Base-by-base conservation (phyloP, 2,888 invertebrate genomes). In the Siphonodentalium dalli region DNA sequence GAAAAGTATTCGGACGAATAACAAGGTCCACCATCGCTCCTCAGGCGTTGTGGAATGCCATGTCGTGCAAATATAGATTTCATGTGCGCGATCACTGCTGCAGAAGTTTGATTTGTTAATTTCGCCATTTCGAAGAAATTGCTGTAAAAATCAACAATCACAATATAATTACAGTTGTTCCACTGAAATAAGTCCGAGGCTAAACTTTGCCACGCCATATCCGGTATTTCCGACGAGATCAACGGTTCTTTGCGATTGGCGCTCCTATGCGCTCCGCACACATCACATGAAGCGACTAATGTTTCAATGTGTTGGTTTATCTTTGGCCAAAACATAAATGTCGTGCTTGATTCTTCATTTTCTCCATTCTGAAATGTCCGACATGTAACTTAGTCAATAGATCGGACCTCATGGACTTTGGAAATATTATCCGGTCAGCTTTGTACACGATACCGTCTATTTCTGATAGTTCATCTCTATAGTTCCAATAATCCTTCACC, bases 301-400 rank as follows among this genome's bases (percentile, higher is more conserved):
- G 62, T 35, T 3, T 41, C 44, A 18, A 67, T 61, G n/a, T 62
- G 54, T 9, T 24, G 8, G 9, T 48, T 46, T 13, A 66, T 57
- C 2, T 42, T 28, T 7, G 61, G 64, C 61, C 65, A 64, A 58
- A 60, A 64, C 35, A 64, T 29, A 21, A 52, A 20, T 64, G 51
- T 8, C 52, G 42, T 1, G 65, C 63, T 13, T 54, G 37, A 20
- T 35, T 31, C 18, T 50, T 11, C 8, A 34, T 49, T 45, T 64
- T 65, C 11, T 58, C 42, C 9, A 55, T 45, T n/a, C 64, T 65
- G 42, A 64, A 47, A 38, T 66, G 60, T 15, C 59, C 56, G n/a
- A 20, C 18, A 37, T 67, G 61, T 18, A 64, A 31, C n/a, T 20
- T 21, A 0, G 43, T 21, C 26, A 65, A 44, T 54, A 65, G 61